Conservation (phyloP, 2,113 vertebrate species). For the Alligator mississippiensis region DNA sequence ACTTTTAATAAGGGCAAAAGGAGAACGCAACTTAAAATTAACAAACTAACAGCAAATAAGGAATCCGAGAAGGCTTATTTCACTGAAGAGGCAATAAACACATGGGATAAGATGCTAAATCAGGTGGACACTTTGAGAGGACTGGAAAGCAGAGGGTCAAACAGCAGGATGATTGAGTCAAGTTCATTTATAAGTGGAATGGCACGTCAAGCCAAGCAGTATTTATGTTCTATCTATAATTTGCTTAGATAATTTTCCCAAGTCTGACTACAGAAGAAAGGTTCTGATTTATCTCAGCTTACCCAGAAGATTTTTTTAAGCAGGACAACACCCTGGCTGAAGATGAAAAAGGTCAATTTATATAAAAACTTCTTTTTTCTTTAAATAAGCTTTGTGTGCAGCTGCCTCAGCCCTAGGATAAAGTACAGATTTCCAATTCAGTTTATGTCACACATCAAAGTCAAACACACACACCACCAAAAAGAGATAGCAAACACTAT, state of each 20-base stretch:
- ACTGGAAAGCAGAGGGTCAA: neutral
- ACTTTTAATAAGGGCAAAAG: neutral
- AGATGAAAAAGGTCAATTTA: conserved; percentile 13
- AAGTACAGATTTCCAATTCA: conserved; percentile 12
- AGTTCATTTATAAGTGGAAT: conserved; percentile 1
- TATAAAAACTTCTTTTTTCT: neutral
- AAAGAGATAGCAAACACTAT: neutral
- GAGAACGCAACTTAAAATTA: neutral
- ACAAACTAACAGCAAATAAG: conserved; percentile 5
- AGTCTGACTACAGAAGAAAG: neutral
- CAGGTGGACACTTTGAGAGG: neutral
- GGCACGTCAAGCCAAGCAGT: neutral
- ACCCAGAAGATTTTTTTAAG: neutral
- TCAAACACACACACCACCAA: neutral
- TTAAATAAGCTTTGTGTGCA: neutral
- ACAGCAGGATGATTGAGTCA: neutral
- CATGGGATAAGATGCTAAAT: neutral
- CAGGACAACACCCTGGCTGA: neutral
- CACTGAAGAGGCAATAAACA: conserved; percentile 3
- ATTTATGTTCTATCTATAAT: neutral
- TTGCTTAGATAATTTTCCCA: neutral
- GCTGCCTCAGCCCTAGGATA: neutral
- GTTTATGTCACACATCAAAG: conserved; percentile 10
- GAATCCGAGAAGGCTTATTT: neutral
- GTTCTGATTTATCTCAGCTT: neutral